Evolutionary conservation across 2,888 invertebrate species (phyloP).

Genomic region (Rugalucina vietnamica): DNA sequence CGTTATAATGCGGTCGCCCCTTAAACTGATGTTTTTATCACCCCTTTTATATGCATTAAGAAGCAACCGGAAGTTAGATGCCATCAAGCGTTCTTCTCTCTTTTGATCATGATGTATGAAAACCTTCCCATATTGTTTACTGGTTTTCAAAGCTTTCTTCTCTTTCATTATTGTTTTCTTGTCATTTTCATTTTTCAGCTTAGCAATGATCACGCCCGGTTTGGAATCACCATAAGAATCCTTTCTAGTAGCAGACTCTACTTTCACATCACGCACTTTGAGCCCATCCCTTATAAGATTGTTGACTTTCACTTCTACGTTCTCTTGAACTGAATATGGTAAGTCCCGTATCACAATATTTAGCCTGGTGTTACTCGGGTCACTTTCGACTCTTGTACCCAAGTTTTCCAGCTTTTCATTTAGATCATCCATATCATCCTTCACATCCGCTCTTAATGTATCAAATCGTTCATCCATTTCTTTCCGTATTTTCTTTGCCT

Average conservation of each 20-base stretch:
- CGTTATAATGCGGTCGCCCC: not conserved
- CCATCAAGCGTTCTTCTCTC: not conserved
- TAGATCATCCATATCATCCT: not conserved
- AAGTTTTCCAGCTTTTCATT: not conserved
- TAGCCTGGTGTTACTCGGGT: not conserved
- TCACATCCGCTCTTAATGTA: not conserved
- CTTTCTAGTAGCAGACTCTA: not conserved
- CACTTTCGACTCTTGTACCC: not conserved
- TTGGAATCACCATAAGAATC: not conserved
- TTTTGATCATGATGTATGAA: conserved; percentile 10
- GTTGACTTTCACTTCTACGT: not conserved
- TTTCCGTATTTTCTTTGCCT: not conserved
- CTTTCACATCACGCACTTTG: not conserved
- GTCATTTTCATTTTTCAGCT: not conserved
- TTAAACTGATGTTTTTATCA: not conserved
- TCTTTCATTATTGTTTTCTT: not conserved
- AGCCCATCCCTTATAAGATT: not conserved
- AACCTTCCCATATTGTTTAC: conserved; percentile 8
- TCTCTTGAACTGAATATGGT: not conserved
- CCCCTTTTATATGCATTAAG: not conserved
- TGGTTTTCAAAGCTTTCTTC: not conserved
- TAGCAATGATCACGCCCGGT: not conserved
- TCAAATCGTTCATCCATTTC: conserved; percentile 1
- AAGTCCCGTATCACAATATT: not conserved
- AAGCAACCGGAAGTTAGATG: conserved; percentile 1